Evolutionary conservation across 1,140 invertebrate species (phyloP), one percentile per base, ranked within the genome.

Genomic region (Triops cancriformis): DNA sequence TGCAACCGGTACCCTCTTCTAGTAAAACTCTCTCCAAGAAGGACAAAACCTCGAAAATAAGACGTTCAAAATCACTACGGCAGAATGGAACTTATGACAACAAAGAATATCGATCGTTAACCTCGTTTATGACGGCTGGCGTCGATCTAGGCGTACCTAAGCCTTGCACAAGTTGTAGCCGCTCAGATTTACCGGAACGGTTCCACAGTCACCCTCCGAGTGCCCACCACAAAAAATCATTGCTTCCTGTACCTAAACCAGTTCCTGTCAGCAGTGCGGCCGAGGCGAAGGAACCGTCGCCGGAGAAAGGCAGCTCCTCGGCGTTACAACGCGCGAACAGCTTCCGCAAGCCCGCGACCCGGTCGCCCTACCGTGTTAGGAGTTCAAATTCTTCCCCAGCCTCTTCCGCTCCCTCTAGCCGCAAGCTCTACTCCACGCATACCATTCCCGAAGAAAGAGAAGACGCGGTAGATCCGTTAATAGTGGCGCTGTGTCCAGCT

Each of bases 151-250:
- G 82, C 42, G 83, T 86, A 26, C 86, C 87, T 9, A 84, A 86
- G 78, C 87, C 88, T 5, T 90, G 89, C 80, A 86, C 83, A 45
- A 87, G 87, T 7, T 89, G 88, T 80, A 87, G 87, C 26, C 83
- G 87, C 51, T 82, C 85, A 0, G 85, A 87, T 80, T 86, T 86
- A 45, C 88, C 89, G 0, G 88, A 90, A 80, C 82, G 88, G 7
- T 86, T 89, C 72, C 88, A 89, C 81, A 89, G 88, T 81, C 88
- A 90, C 81, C 88, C 87, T 9, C 84, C 83, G 26, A 82, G 82
- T 1, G 81, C 82, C 78, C 18, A 11, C n/a, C 79, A 74, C 74
- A 79, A 43, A 42, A 76, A 42, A 28, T 76, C 79, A 26, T 43
- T 78, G 26, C 74, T 79, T 37, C 31, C 31, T 37, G 31, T 37